Percentiles rank a stretch among this genome's conserved stretches.
These are phyloP conservation scores for Lates calcarifer DNA, from an alignment of 2,113 vertebrate species.

Conservation along the genomic window DNA sequence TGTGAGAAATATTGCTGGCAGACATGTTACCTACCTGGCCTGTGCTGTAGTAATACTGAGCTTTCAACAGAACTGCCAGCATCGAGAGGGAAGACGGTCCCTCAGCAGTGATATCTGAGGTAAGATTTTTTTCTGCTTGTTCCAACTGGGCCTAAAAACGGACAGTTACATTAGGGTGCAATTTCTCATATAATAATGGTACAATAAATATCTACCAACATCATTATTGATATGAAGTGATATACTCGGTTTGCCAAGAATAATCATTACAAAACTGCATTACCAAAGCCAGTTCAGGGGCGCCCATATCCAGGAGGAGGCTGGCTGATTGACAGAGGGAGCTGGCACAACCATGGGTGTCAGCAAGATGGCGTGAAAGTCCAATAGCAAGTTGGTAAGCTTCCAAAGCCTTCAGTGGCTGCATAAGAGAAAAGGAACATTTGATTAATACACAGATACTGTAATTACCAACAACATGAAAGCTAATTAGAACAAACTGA, in stretches of 20 bases:
- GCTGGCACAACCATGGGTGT: constrained; percentile 72
- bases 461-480: not conserved
- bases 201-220: not conserved
- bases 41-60: constrained; percentile 83
- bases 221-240: not conserved
- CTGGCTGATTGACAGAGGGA: constrained; percentile 86
- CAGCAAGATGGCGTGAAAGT: constrained; percentile 77
- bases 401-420: constrained; percentile 90
- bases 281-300: constrained; percentile 87
- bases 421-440: not conserved
- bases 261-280: not conserved
- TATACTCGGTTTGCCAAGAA: not conserved
- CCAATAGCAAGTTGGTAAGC: constrained; percentile 82
- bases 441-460: not conserved
- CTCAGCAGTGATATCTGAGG: constrained; percentile 59
- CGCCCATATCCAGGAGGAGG: constrained; percentile 87
- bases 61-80: constrained; percentile 82
- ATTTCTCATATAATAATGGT: not conserved
- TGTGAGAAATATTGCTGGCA: not conserved
- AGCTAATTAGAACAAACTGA: not conserved
- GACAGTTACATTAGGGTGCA: not conserved
- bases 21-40: constrained; percentile 76
- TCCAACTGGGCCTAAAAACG: constrained; percentile 80
- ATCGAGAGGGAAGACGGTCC: constrained; percentile 78
- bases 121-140: constrained; percentile 81